Evolutionary conservation across 1,140 invertebrate genomes (phyloP).

Genomic region (Drosophila tropicalis): DNA sequence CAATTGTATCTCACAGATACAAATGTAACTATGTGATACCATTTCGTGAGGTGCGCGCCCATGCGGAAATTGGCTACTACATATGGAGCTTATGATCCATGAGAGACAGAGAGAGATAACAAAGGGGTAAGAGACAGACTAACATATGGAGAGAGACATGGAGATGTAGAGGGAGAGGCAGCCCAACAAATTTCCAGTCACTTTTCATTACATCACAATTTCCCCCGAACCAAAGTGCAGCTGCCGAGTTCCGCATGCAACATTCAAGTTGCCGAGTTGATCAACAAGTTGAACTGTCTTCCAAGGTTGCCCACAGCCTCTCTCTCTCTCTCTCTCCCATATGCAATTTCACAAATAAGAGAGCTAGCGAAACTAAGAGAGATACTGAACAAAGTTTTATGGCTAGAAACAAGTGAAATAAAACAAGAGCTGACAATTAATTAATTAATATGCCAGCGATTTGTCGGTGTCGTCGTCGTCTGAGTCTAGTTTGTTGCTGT

Average conservation of each 20-base stretch:
- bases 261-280: slow-evolving; percentile 16
- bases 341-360: slow-evolving; percentile 61
- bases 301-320: slow-evolving; percentile 61
- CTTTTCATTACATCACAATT: slow-evolving; percentile 59
- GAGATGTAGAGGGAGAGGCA: neutral
- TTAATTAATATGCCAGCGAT: slow-evolving; percentile 63
- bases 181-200: slow-evolving; percentile 57
- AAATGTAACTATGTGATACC: slow-evolving; percentile 19
- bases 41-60: slow-evolving; percentile 27
- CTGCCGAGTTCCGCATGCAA: slow-evolving; percentile 65
- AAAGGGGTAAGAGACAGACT: slow-evolving; percentile 15
- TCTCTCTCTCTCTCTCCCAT: slow-evolving; percentile 1
- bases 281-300: slow-evolving; percentile 17
- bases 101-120: slow-evolving; percentile 5
- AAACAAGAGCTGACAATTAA: slow-evolving; percentile 52
- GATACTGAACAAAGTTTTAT: slow-evolving; percentile 9
- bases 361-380: neutral
- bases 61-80: slow-evolving; percentile 60
- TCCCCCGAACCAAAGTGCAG: neutral
- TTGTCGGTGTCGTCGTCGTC: slow-evolving; percentile 16
- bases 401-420: slow-evolving; percentile 13
- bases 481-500: too few species aligned
- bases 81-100: neutral
- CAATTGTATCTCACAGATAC: slow-evolving; percentile 40
- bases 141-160: slow-evolving; percentile 4